These are phyloP conservation scores for Adelges cooleyi DNA, from an alignment of 1,140 invertebrate genomes.

Conservation along the genomic window DNA sequence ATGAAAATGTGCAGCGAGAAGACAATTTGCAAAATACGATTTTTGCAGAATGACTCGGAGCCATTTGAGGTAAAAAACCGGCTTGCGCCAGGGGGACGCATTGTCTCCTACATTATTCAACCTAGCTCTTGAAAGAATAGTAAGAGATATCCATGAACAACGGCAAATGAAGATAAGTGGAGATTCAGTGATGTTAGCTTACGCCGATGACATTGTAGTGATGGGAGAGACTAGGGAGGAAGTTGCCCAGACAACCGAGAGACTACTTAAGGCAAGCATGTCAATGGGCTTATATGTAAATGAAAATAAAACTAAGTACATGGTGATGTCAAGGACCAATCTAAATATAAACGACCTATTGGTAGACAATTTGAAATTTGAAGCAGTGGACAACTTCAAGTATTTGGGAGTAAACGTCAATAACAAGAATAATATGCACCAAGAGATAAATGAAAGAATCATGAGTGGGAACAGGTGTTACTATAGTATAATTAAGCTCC, in stretches of 20 bases:
- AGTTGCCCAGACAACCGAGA: background rate
- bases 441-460: background rate
- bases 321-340: background rate
- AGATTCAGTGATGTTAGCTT: background rate
- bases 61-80: background rate
- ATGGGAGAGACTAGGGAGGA: background rate
- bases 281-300: background rate
- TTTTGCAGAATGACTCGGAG: background rate
- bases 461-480: background rate
- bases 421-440: background rate
- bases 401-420: background rate
- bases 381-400: background rate
- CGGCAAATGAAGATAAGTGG: background rate
- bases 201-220: background rate
- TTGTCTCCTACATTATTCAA: background rate
- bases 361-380: background rate
- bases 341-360: background rate
- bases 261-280: background rate
- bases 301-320: background rate
- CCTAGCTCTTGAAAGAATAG: background rate
- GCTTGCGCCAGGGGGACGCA: background rate
- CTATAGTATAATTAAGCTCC: background rate
- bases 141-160: background rate
- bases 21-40: slow-evolving; percentile 2
- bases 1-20: background rate